Percentiles rank a stretch among this genome's conserved stretches.
Conservation (phyloP, 2,797 vertebrate genomes). For the Pampus argenteus region DNA sequence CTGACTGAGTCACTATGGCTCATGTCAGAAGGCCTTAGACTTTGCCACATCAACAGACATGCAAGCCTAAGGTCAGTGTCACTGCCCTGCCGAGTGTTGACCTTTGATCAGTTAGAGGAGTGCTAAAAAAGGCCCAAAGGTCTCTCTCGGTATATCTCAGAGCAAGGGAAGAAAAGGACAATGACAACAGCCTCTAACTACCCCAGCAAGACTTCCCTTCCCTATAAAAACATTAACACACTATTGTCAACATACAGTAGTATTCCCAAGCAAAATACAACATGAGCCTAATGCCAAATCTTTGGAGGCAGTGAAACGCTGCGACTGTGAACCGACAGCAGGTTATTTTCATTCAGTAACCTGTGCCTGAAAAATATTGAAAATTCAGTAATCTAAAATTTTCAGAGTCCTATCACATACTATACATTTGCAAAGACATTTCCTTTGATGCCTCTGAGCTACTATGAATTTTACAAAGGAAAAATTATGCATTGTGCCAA, state of each 20-base stretch:
- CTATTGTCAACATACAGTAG: conserved; percentile 52
- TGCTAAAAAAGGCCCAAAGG: conserved; percentile 60
- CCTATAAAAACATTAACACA: conserved; percentile 36
- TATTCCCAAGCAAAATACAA: conserved; percentile 11
- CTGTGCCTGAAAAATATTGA: conserved; percentile 6
- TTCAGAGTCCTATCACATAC: conserved; percentile 19
- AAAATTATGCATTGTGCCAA: conserved; percentile 25
- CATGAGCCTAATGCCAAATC: conserved; percentile 22
- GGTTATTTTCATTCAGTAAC: conserved; percentile 9
- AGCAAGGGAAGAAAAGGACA: conserved; percentile 34
- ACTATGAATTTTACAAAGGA: conserved; percentile 35
- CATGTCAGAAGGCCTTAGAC: conserved; percentile 69
- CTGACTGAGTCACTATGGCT: conserved; percentile 68
- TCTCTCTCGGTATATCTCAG: conserved; percentile 41
- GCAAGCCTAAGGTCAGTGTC: conserved; percentile 68
- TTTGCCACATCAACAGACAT: conserved; percentile 67
- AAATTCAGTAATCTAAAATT: conserved; percentile 13
- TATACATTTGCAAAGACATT: conserved; percentile 22
- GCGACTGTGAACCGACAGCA: not conserved
- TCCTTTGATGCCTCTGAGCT: conserved; percentile 29
- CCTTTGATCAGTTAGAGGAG: conserved; percentile 69
- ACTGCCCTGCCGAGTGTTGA: conserved; percentile 66
- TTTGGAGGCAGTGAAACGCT: not conserved
- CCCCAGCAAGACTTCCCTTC: conserved; percentile 17
- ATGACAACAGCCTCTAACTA: conserved; percentile 57